Conservation (phyloP, 2,113 vertebrate species). For the Callithrix jacchus region DNA sequence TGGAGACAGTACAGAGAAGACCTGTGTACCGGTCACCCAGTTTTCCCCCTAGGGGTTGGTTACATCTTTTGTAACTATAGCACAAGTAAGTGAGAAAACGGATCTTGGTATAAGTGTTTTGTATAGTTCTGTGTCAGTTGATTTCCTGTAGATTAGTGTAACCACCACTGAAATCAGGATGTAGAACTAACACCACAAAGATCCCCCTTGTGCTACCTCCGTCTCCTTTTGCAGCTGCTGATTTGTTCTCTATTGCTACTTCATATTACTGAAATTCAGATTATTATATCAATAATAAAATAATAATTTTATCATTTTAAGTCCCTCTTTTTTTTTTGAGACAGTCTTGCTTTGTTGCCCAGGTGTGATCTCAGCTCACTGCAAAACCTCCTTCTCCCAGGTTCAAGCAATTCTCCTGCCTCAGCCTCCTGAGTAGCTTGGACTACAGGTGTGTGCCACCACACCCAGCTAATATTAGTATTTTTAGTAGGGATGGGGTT, state of each 20-base stretch:
- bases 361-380: too few relatives aligned
- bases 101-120: not conserved
- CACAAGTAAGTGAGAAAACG: not conserved
- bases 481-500: too few relatives aligned
- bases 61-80: not conserved
- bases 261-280: not conserved
- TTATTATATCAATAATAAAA: too few relatives aligned
- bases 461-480: too few relatives aligned
- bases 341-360: too few relatives aligned
- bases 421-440: too few relatives aligned
- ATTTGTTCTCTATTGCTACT: not conserved
- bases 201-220: not conserved
- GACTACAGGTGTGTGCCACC: too few relatives aligned
- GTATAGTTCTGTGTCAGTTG: not conserved
- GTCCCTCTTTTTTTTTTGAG: too few relatives aligned
- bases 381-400: too few relatives aligned
- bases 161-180: not conserved
- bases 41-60: not conserved
- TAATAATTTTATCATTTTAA: not conserved
- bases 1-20: not conserved
- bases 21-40: not conserved
- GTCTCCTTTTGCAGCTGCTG: not conserved
- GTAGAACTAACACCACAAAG: not conserved
- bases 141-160: not conserved
- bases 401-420: too few relatives aligned